These are phyloP conservation scores for Sebastes itinus DNA, from an alignment of 2,797 vertebrate genomes.

Conservation along the genomic window DNA sequence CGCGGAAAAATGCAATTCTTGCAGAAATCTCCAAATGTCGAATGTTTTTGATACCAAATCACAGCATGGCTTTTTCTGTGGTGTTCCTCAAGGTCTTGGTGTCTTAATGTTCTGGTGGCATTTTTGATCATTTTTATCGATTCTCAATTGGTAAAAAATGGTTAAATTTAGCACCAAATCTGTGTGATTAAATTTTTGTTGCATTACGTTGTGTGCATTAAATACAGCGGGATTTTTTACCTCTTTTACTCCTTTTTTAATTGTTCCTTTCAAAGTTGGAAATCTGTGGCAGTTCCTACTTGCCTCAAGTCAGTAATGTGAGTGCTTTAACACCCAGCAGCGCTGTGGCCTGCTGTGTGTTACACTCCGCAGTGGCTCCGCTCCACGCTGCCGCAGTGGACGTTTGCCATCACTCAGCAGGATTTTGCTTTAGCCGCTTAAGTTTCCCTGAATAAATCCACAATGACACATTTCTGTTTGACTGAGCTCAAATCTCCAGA, in stretches of 20 bases:
- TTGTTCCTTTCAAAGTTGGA: background rate
- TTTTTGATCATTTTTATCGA: too few species aligned
- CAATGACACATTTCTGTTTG: constrained; percentile 14
- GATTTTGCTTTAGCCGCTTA: background rate
- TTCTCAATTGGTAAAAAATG: too few species aligned
- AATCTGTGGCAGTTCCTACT: background rate
- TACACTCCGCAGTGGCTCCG: background rate
- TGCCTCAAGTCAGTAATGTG: background rate
- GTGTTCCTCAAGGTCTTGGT: too few species aligned
- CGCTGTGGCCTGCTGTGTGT: background rate
- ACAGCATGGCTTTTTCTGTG: too few species aligned
- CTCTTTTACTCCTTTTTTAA: background rate
- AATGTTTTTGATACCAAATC: too few species aligned
- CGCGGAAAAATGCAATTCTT: too few species aligned
- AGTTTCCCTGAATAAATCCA: constrained; percentile 33
- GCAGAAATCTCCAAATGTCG: too few species aligned
- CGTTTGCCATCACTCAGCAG: constrained; percentile 35
- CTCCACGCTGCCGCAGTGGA: background rate
- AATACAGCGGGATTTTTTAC: background rate
- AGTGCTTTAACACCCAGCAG: background rate
- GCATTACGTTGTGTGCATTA: background rate
- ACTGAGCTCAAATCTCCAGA: constrained; percentile 38
- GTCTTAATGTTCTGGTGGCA: too few species aligned
- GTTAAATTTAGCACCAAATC: too few species aligned
- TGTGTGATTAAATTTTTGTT: background rate